These are phyloP conservation scores for Tetramorium simillimum DNA, from an alignment of 1,140 invertebrate species.

Conservation along the genomic window DNA sequence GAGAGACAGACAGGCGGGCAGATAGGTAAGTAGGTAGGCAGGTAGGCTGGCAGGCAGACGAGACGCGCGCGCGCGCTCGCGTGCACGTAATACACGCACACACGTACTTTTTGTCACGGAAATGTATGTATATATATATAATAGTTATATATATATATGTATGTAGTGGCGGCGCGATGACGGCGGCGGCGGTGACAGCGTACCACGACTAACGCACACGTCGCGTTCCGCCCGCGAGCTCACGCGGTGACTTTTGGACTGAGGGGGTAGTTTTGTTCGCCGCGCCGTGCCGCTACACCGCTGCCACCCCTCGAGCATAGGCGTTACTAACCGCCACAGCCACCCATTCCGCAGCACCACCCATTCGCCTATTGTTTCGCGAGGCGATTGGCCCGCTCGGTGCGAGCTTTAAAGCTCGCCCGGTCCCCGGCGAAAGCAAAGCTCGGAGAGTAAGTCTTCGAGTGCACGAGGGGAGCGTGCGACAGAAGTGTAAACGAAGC, in stretches of 20 bases:
- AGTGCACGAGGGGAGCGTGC: no score
- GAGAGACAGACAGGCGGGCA: background rate
- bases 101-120: background rate
- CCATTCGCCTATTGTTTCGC: conserved; percentile 33
- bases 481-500: background rate
- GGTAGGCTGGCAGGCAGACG: background rate
- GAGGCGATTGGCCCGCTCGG: conserved; percentile 10
- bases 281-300: conserved; percentile 68
- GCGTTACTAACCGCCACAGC: conserved; percentile 34
- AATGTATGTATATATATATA: background rate
- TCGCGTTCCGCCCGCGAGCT: conserved; percentile 62
- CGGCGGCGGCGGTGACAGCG: conserved; percentile 1
- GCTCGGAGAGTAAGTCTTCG: background rate
- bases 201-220: conserved; percentile 22
- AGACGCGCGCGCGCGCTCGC: background rate
- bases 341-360: background rate
- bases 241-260: conserved; percentile 78
- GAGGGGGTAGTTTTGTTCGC: conserved; percentile 74
- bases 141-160: background rate
- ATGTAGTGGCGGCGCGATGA: background rate
- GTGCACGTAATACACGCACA: background rate
- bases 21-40: background rate
- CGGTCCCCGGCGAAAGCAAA: background rate
- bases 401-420: background rate
- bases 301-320: conserved; percentile 74